Base-by-base conservation (phyloP, 2,113 vertebrate species). In the Heterotis niloticus region DNA sequence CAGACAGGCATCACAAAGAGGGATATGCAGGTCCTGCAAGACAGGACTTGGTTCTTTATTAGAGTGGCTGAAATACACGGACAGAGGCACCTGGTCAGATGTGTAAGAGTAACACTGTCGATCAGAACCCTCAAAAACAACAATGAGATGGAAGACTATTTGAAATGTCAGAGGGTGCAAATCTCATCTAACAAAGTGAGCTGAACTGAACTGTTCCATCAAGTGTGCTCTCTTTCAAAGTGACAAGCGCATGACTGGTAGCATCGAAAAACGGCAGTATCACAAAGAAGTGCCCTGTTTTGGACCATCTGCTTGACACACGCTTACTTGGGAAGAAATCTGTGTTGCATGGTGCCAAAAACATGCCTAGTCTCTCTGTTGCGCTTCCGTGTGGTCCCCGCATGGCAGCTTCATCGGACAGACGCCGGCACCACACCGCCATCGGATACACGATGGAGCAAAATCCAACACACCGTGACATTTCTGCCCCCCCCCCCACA, bases 301-400 rank as follows among this genome's bases (percentile, higher is more conserved):
- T 1, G 18, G 24, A 60, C 72, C 72, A 68, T 44, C 65, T 60
- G 20, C 66, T 56, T 24, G 77, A 28, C 77, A 78, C 65, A 70
- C 51, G 77, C 66, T 78, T 16, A 26, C 34, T 67, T 66, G 65
- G 76, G 64, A 23, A 60, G 34, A 65, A 10, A 66, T 20, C 24
- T 11, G 26, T 4, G 10, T 10, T 11, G 9, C 5, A 4, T 23
- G 44, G 13, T 5, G 51, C 64, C 44, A 20, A 23, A 24, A 52
- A 75, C 44, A 23, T 20, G 76, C 18, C 23, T 1, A 10, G 29
- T 24, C 52, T 24, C 17, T 54, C 18, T 29, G 23, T 44, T 28
- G 23, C 51, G 5, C n/a, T 18, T 29, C 52, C 18, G 44, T 16
- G 11, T 44, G 66, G 67, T 9, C 13, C 24, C 51, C 5, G 10